Evolutionary conservation across 92 coral and sea anemone species (phyloP), one percentile per base, ranked within the genome.

Genomic region (Pocillopora grandis): DNA sequence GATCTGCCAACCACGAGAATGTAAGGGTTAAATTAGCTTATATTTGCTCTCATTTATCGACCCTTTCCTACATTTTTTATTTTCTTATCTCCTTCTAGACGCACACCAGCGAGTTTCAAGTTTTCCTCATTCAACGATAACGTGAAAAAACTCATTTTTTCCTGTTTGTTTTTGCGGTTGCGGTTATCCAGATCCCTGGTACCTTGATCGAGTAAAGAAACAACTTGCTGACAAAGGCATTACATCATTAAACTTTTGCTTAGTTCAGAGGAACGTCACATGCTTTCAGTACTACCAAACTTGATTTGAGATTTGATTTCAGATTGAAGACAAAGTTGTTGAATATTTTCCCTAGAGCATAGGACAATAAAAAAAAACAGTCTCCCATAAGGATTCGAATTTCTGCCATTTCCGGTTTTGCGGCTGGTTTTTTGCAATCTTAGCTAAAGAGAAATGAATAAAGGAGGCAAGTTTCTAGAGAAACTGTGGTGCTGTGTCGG

Each of bases 111-210:
- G 18, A 16, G 62, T 59, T 59, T 12, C 2, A 2, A 59, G 15
- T 1, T 11, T 59, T 11, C 71, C 71, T 27, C 1, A n/a, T 19
- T 2, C 17, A 10, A 18, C 2, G 12, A 2, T 11, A 23, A 0
- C 12, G 10, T 11, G 71, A 5, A 9, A 7, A n/a, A 17, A 42
- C n/a, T 48, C 10, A 31, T 2, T 10, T 7, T 8, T 10, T 1
- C 0, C 33, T 36, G 19, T 8, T 20, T 5, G 52, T 48, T 52
- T 15, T 80, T 66, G 27, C 87, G 82, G 91, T 10, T 33, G 20
- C 77, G 87, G 87, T 23, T 88, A 88, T 88, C 91, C 91, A 71
- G 91, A 88, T 56, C 77, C 87, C 11, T 72, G 23, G n/a, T 88
- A 88, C 64, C 84, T 82, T 70, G 87, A 56, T 49, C 79, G 84